Evolutionary conservation across 2,888 invertebrate genomes (phyloP), one percentile per base, ranked within the genome.

Genomic region (Craniophora ligustri): DNA sequence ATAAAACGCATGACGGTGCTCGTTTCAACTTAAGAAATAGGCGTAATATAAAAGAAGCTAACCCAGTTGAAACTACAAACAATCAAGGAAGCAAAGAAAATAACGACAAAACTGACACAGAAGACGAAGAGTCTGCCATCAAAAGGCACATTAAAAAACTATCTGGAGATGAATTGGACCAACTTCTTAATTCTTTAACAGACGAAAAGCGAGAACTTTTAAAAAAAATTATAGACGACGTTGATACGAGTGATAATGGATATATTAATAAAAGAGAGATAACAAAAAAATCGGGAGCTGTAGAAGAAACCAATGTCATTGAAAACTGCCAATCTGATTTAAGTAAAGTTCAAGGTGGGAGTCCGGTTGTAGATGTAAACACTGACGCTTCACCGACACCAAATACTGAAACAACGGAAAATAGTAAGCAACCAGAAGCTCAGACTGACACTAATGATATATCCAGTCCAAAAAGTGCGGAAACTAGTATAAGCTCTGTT

Each of bases 271-370:
- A 93, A 79, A 81, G 92, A 60, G 93, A 92, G 84, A 92, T 92
- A 45, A 91, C 89, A 5, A 92, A 92, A 57, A 93, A 92, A 75
- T 87, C 88, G 16, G 89, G 84, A 5, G 89, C 89, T 23, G 81
- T 86, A 15, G 89, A 90, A 68, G 88, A 88, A 66, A 88, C 83
- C 64, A 84, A 76, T 68, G 81, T 72, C n/a, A 75, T 86, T n/a
- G 89, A 90, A 48, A 82, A 76, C 64, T 77, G 78, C 14, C 81
- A 82, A 44, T 81, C 84, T n/a, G 90, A 91, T 64, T 72, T 84
- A 5, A 86, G 75, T 69, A 89, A 90, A 79, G 63, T 85, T 35
- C 86, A 87, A 67, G 81, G 77, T 31, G 81, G 78, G 8, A 80
- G 74, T 66, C 67, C 85, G 5, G 59, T 72, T 42, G 55, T 71